Conservation (phyloP, 1,140 invertebrate species). For the Myzus persicae region DNA sequence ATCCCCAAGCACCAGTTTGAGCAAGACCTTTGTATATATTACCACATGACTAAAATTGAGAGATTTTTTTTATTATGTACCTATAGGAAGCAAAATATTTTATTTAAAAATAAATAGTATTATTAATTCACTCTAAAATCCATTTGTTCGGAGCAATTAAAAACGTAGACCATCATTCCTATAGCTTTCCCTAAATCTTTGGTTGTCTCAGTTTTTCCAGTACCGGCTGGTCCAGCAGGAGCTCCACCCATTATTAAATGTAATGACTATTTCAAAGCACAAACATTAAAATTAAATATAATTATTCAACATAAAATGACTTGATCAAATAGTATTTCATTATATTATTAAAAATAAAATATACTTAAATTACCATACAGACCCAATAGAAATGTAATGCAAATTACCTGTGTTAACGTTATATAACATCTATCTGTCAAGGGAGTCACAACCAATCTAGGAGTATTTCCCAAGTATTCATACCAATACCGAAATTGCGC, state of each 20-base stretch:
- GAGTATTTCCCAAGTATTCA: conserved; percentile 85
- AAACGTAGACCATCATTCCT: conserved; percentile 94
- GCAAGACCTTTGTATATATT: conserved; percentile 92
- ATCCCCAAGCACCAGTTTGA: conserved; percentile 94
- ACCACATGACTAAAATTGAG: conserved; percentile 74
- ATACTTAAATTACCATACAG: neutral
- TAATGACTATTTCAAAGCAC: conserved; percentile 69
- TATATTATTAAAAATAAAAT: neutral
- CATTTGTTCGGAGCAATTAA: conserved; percentile 97
- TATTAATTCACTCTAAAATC: conserved; percentile 76
- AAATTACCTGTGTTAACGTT: conserved; percentile 77
- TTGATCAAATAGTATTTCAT: neutral
- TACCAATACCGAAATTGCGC: conserved; percentile 81
- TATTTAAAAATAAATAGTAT: conserved; percentile 38
- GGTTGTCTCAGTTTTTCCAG: conserved; percentile 93
- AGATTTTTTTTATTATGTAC: conserved; percentile 7
- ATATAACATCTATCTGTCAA: conserved; percentile 90
- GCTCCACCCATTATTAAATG: conserved; percentile 93
- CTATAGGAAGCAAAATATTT: neutral
- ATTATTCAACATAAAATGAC: too few relatives aligned
- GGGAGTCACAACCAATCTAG: conserved; percentile 84
- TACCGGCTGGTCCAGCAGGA: conserved; percentile 86
- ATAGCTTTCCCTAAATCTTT: conserved; percentile 90
- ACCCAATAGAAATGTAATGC: neutral
- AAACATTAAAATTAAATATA: too few relatives aligned